Conservation (phyloP, 2,797 vertebrate species). For the Gymnothorax reevesii region DNA sequence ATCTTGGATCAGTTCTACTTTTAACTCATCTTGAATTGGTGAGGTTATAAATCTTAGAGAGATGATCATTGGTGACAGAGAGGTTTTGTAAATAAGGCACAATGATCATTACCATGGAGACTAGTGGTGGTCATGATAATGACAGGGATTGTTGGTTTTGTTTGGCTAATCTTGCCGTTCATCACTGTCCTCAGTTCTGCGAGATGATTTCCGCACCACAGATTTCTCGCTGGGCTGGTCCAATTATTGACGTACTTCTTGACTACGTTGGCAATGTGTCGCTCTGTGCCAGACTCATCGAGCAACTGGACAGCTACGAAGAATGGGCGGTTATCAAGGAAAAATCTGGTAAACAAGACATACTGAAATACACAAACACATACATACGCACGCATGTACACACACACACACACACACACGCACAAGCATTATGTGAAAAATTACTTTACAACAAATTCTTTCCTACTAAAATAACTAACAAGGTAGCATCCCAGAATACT, state of each 20-base stretch:
- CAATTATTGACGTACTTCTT: constrained; percentile 88
- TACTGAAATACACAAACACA: not conserved
- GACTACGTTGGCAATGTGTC: constrained; percentile 92
- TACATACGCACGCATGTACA: not conserved
- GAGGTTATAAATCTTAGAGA: too few species aligned
- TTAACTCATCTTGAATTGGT: too few species aligned
- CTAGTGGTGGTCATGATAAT: not conserved
- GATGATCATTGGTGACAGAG: too few species aligned
- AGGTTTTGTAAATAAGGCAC: constrained; percentile 37
- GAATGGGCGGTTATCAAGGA: constrained; percentile 86
- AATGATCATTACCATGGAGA: constrained; percentile 9
- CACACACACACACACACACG: not conserved
- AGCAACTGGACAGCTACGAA: constrained; percentile 89
- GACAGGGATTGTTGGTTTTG: not conserved
- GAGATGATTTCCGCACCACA: constrained; percentile 84
- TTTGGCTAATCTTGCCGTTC: not conserved
- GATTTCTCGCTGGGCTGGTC: constrained; percentile 83
- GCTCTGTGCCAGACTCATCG: constrained; percentile 84
- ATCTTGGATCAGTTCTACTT: too few species aligned
- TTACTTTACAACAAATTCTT: not conserved
- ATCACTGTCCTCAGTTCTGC: constrained; percentile 81
- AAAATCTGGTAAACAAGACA: constrained; percentile 78
- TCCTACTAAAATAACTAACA: not conserved
- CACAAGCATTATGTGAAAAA: not conserved
- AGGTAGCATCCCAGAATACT: not conserved